Conservation (phyloP, 2,888 invertebrate species). For the Eustalomyia histrio region DNA sequence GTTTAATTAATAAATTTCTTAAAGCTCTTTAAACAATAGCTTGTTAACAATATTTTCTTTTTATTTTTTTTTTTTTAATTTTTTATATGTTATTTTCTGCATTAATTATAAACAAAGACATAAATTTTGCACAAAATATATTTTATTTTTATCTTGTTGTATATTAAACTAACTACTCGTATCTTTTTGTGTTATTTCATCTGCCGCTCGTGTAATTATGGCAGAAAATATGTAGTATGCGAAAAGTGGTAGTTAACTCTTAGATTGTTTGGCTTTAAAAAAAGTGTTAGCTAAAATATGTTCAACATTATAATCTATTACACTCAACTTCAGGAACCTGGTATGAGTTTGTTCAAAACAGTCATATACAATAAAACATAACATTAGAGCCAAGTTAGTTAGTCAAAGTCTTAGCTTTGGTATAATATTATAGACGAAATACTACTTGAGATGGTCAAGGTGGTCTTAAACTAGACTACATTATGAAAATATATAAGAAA, state of each 20-base stretch:
- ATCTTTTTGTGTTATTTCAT: conserved; percentile 44
- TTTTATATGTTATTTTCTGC: neutral
- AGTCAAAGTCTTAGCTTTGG: neutral
- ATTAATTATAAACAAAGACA: conserved; percentile 40
- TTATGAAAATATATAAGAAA: no score
- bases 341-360: conserved; percentile 37
- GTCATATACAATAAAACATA: conserved; percentile 8
- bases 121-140: conserved; percentile 13
- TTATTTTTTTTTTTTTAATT: conserved; percentile 2
- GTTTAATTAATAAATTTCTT: neutral
- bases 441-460: neutral
- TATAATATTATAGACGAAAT: neutral
- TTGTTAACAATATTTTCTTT: conserved; percentile 30
- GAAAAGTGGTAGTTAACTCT: conserved; percentile 18
- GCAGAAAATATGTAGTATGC: conserved; percentile 27
- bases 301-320: conserved; percentile 53
- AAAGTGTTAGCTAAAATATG: conserved; percentile 50
- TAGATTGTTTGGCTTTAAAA: conserved; percentile 1
- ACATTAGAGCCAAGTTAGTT: neutral
- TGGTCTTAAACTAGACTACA: neutral
- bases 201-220: conserved; percentile 57
- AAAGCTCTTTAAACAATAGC: conserved; percentile 17
- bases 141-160: conserved; percentile 8
- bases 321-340: conserved; percentile 32
- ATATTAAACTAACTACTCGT: neutral